A percentile compares a stretch with the other conserved stretches of the same genome.
Evolutionary conservation across 2,888 invertebrate species (phyloP).

Genomic region (Monopis laevigella): DNA sequence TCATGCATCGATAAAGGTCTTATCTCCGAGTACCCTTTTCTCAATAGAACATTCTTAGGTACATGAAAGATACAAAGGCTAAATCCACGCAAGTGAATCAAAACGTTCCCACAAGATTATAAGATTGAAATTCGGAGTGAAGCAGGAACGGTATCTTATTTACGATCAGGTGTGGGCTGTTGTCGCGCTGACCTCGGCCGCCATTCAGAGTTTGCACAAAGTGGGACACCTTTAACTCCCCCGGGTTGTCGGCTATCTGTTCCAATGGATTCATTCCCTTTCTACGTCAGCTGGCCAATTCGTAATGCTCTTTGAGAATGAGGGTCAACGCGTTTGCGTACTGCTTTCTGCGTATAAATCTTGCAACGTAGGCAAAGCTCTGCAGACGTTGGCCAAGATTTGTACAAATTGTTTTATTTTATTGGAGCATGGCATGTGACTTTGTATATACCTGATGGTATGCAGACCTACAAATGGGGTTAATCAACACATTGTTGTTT

Average conservation of each 20-base stretch:
- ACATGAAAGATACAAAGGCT: conserved; percentile 36
- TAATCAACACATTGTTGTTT: too few species aligned
- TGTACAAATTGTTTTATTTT: too few species aligned
- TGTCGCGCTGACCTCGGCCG: conserved; percentile 30
- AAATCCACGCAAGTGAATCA: conserved; percentile 13
- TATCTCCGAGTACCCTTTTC: conserved; percentile 52
- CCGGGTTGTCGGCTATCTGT: conserved; percentile 6
- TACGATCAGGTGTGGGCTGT: conserved; percentile 46
- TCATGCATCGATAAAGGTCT: conserved; percentile 58
- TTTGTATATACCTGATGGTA: too few species aligned
- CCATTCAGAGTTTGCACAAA: conserved; percentile 48
- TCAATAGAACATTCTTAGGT: conserved; percentile 47
- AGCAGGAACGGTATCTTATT: conserved; percentile 37
- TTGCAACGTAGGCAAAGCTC: too few species aligned
- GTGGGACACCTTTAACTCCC: conserved; percentile 35
- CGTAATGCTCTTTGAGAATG: conserved; percentile 16
- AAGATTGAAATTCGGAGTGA: conserved; percentile 32
- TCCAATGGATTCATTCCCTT: conserved; percentile 31
- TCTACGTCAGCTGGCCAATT: conserved; percentile 27
- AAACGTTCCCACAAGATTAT: conserved; percentile 27
- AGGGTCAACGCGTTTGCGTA: too few species aligned
- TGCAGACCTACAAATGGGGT: too few species aligned
- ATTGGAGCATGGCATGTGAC: too few species aligned
- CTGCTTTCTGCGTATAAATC: too few species aligned
- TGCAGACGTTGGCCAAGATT: too few species aligned